Percentiles rank a stretch among this genome's conserved stretches.
These are phyloP conservation scores for Rhinichthys klamathensis DNA, from an alignment of 2,113 vertebrate genomes.

Conservation along the genomic window DNA sequence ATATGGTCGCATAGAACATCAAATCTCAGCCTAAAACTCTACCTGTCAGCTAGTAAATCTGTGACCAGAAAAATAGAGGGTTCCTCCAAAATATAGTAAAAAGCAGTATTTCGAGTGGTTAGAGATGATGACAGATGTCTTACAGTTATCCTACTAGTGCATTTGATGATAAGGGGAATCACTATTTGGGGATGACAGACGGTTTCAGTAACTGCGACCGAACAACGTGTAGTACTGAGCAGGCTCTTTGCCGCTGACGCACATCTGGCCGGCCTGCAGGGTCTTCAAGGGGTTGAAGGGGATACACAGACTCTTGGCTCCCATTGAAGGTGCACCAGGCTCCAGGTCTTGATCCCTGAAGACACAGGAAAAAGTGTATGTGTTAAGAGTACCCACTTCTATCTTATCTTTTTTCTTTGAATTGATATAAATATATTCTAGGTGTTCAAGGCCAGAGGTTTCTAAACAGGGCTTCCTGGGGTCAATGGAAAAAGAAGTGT, in stretches of 20 bases:
- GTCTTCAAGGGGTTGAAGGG: constrained; percentile 88
- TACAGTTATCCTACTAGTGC: constrained; percentile 21
- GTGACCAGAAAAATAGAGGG: not conserved
- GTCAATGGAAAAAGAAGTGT: no score
- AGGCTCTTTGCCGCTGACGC: constrained; percentile 85
- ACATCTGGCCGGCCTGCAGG: constrained; percentile 82
- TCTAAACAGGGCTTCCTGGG: no score
- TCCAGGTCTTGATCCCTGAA: constrained; percentile 94
- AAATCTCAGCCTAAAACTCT: constrained; percentile 46
- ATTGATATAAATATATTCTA: no score
- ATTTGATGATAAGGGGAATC: constrained; percentile 5
- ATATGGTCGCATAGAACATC: not conserved
- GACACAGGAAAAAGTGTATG: not conserved
- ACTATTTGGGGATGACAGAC: not conserved
- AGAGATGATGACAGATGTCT: not conserved
- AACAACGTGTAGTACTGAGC: constrained; percentile 96
- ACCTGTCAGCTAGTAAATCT: constrained; percentile 31
- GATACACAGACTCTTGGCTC: constrained; percentile 97
- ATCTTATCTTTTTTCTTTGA: no score
- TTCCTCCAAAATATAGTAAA: constrained; percentile 31
- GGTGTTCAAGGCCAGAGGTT: no score
- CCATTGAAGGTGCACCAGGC: constrained; percentile 96
- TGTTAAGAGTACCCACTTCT: not conserved
- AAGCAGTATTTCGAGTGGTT: constrained; percentile 50
- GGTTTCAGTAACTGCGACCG: constrained; percentile 90